Conservation (phyloP, 2,113 vertebrate genomes). For the Pogona vitticeps region DNA sequence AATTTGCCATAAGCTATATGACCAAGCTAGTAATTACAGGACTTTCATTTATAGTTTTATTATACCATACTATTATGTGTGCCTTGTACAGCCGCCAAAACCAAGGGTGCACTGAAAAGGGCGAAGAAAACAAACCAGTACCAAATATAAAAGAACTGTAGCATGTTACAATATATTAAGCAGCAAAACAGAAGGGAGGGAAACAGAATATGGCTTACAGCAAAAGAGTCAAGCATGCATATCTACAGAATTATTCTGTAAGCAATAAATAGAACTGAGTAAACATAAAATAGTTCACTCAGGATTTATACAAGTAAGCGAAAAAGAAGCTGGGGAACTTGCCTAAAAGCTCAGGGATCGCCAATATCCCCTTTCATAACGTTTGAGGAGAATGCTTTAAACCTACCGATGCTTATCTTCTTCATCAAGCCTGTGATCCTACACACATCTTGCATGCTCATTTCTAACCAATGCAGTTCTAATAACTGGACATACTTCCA, state of each 20-base stretch:
- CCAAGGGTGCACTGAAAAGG: neutral
- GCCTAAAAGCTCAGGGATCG: neutral
- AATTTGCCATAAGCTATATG: neutral
- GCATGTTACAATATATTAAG: neutral
- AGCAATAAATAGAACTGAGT: slow-evolving; percentile 12
- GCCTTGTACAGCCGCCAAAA: neutral
- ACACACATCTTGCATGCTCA: too few species aligned
- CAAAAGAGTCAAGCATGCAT: neutral
- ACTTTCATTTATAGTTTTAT: neutral
- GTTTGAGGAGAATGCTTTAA: neutral
- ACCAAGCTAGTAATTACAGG: neutral
- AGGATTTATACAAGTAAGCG: neutral
- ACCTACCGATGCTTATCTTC: neutral
- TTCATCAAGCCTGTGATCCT: neutral
- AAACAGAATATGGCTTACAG: too few species aligned
- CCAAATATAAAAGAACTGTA: neutral
- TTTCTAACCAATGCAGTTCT: too few species aligned
- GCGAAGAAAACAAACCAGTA: neutral
- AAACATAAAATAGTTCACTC: slow-evolving; percentile 40
- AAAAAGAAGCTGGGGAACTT: neutral
- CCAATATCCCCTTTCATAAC: neutral
- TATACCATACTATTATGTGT: neutral
- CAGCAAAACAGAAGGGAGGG: neutral
- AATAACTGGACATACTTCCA: neutral
- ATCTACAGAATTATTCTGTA: neutral